A percentile compares a stretch with the other conserved stretches of the same genome.
Conservation (phyloP, 1,140 invertebrate genomes). For the Achroia grisella region DNA sequence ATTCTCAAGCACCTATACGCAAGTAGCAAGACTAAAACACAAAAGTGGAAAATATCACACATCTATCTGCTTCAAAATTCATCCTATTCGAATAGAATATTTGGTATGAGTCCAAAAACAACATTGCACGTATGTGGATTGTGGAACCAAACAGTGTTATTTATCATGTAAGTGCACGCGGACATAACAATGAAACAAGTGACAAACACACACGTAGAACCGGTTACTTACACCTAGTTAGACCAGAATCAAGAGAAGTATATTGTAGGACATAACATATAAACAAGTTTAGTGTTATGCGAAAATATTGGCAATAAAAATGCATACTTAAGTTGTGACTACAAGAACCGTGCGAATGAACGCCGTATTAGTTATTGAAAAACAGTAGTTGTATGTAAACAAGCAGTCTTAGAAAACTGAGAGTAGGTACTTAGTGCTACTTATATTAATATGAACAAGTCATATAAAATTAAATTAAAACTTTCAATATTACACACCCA, state of each 20-base stretch:
- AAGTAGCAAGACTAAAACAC: conserved; percentile 7
- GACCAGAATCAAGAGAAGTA: conserved; percentile 45
- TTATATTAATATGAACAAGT: conserved; percentile 57
- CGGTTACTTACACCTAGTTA: conserved; percentile 48
- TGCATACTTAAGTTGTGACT: conserved; percentile 72
- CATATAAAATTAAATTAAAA: conserved; percentile 66
- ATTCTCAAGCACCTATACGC: conserved; percentile 26
- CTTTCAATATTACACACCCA: conserved; percentile 53
- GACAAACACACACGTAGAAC: not conserved
- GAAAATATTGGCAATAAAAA: conserved; percentile 67
- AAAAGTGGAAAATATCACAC: too few relatives aligned
- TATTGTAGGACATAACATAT: conserved; percentile 37
- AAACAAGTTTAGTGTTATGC: conserved; percentile 40
- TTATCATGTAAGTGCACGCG: not conserved
- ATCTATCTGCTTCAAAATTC: too few relatives aligned
- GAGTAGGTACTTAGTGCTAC: conserved; percentile 68
- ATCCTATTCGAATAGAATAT: too few relatives aligned
- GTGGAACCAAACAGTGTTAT: too few relatives aligned
- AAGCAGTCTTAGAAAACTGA: conserved; percentile 73
- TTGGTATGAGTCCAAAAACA: too few relatives aligned
- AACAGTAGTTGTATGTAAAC: conserved; percentile 70
- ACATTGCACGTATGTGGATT: too few relatives aligned
- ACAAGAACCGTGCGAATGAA: conserved; percentile 42
- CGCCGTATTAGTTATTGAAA: conserved; percentile 55
- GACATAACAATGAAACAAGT: not conserved